A percentile compares a stretch with the other conserved stretches of the same genome.
phyloP scores from a whole-genome alignment of 2,888 invertebrate species.

The Tachystola acroxantha region DNA sequence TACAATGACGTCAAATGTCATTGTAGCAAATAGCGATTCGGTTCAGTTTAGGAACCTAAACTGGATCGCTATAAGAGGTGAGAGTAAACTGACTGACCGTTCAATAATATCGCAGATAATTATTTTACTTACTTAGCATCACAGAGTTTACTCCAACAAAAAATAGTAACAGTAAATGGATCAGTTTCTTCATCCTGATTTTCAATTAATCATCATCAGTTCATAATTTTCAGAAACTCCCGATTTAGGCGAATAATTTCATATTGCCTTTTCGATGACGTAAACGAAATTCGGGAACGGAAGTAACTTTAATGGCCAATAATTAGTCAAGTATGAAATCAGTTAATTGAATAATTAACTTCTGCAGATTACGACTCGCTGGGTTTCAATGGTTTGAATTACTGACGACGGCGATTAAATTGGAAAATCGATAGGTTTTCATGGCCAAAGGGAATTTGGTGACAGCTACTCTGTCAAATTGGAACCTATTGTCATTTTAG shows the following conservation, averaged over 20 bases:
- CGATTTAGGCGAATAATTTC: not conserved
- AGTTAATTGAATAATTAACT: constrained; percentile 12
- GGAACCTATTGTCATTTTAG: not conserved
- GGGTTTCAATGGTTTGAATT: not conserved
- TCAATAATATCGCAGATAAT: too few species aligned
- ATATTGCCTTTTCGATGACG: not conserved
- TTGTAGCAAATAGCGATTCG: too few species aligned
- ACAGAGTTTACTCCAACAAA: constrained; percentile 5
- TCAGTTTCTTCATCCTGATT: not conserved
- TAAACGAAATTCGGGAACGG: too few species aligned
- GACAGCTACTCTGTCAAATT: too few species aligned
- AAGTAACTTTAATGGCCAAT: not conserved
- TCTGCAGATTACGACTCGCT: not conserved
- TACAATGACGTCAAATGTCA: too few species aligned
- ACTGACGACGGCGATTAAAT: not conserved
- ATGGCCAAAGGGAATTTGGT: not conserved
- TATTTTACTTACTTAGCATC: constrained; percentile 33
- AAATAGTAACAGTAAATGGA: not conserved
- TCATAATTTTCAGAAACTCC: not conserved
- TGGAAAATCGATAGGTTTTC: not conserved
- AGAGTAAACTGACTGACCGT: too few species aligned
- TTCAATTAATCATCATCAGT: not conserved
- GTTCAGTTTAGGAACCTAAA: too few species aligned
- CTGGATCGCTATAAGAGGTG: too few species aligned
- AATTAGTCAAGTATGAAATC: constrained; percentile 36